phyloP scores from a whole-genome alignment of 2,888 invertebrate genomes.

The Mayetiola destructor region DNA sequence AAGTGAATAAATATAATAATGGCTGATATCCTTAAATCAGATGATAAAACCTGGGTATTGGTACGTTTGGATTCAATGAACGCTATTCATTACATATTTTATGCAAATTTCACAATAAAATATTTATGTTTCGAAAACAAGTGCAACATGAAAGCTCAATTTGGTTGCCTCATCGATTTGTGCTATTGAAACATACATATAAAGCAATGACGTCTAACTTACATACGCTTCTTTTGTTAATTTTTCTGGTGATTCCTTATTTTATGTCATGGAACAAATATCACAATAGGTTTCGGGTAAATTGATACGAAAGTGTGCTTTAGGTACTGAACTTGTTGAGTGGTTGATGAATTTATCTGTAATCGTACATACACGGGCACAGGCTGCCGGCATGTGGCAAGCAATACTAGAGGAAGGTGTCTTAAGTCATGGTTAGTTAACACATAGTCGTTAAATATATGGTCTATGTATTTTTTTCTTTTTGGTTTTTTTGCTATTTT shows the following conservation, averaged over 20 bases:
- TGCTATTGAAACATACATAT: conserved; percentile 28
- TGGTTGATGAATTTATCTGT: conserved; percentile 55
- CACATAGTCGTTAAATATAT: neutral
- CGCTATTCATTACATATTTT: neutral
- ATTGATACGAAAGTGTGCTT: conserved; percentile 52
- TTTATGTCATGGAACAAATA: too few species aligned
- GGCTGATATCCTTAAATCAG: too few species aligned
- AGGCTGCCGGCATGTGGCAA: conserved; percentile 73
- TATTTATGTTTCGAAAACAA: too few species aligned
- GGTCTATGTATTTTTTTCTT: neutral
- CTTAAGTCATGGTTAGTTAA: conserved; percentile 51
- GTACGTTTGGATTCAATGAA: too few species aligned
- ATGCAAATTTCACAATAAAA: neutral
- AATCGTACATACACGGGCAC: conserved; percentile 47
- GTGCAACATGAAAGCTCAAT: neutral
- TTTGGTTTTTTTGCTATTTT: neutral
- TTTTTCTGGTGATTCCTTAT: neutral
- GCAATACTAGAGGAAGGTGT: conserved; percentile 65
- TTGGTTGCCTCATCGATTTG: neutral
- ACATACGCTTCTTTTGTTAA: neutral
- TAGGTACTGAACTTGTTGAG: conserved; percentile 67
- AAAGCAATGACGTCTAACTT: conserved; percentile 1
- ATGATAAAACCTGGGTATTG: too few species aligned
- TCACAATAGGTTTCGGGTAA: conserved; percentile 39
- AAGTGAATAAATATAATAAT: neutral